Evolutionary conservation across 2,888 invertebrate genomes (phyloP).

Genomic region (Eugnorisma glareosa): DNA sequence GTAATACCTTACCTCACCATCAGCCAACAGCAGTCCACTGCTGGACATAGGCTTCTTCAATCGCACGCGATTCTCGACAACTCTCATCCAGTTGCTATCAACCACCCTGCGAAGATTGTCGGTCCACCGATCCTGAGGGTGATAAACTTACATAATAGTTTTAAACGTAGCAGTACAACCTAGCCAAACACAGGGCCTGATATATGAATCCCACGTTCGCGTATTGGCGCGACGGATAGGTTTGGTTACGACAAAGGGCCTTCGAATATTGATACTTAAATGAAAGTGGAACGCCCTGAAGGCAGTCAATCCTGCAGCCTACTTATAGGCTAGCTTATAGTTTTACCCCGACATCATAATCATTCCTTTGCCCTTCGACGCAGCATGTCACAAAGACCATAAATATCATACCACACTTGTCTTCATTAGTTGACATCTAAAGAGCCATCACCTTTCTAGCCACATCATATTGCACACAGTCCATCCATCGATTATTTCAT

Average conservation of each 20-base stretch:
- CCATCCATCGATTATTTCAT: not conserved
- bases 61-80: too few species aligned
- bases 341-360: not conserved
- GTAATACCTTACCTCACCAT: too few species aligned
- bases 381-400: not conserved
- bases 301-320: not conserved
- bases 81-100: not conserved
- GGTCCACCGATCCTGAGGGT: not conserved
- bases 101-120: not conserved
- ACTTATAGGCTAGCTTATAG: not conserved
- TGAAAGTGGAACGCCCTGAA: not conserved
- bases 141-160: not conserved
- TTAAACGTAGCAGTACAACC: not conserved
- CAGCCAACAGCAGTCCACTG: too few species aligned
- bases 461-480: not conserved
- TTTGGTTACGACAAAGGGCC: fast-evolving
- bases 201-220: not conserved
- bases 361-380: not conserved
- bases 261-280: not conserved
- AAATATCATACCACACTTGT: not conserved
- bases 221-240: not conserved
- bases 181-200: not conserved
- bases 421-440: not conserved
- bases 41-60: too few species aligned
- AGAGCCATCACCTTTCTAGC: not conserved